Evolutionary conservation across 2,797 vertebrate species (phyloP).

Genomic region (Acipenser ruthenus): DNA sequence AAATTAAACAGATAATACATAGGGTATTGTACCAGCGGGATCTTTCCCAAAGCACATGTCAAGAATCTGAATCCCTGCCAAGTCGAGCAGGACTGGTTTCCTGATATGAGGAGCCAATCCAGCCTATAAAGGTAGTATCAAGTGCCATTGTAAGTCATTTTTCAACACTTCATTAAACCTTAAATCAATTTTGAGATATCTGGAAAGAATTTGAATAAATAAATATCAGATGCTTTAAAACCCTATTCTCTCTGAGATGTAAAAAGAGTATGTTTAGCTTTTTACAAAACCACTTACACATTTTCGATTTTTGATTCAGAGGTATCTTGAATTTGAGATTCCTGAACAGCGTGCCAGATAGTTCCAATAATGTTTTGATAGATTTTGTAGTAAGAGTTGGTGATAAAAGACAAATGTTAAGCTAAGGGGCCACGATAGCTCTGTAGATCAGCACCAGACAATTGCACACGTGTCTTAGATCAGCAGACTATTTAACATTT

Average conservation of each 20-base stretch:
- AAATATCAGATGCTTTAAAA: slow-evolving; percentile 26
- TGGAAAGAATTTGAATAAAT: slow-evolving; percentile 32
- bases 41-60: background rate
- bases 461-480: background rate
- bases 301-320: slow-evolving; percentile 18
- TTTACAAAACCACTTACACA: slow-evolving; percentile 18
- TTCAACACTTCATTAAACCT: slow-evolving; percentile 19
- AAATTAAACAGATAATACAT: background rate
- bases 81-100: background rate
- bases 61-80: background rate
- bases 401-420: slow-evolving; percentile 15
- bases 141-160: slow-evolving; percentile 15
- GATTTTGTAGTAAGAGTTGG: slow-evolving; percentile 19
- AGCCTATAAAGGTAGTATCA: background rate
- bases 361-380: slow-evolving; percentile 24
- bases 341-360: slow-evolving; percentile 22
- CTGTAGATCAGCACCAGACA: no score
- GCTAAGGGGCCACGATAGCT: no score
- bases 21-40: background rate
- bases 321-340: slow-evolving; percentile 26
- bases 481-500: slow-evolving; percentile 17
- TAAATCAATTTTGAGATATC: slow-evolving; percentile 27
- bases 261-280: no score
- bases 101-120: background rate
- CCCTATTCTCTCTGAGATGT: background rate